Evolutionary conservation across 2,888 invertebrate species (phyloP), one percentile per base, ranked within the genome.

Genomic region (Eumerus sabulonum): DNA sequence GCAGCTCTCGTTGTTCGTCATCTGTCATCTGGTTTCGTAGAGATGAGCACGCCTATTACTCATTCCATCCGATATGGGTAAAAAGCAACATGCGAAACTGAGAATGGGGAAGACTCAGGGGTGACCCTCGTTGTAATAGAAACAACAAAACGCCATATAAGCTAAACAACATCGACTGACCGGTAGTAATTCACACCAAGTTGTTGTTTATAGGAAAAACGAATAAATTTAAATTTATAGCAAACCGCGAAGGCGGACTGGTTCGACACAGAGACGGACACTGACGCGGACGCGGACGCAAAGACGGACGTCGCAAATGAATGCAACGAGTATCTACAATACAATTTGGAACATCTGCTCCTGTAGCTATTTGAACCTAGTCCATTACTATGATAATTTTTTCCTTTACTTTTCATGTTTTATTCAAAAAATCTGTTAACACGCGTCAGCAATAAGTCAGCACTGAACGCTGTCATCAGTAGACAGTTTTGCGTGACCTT

Each of bases 161-260:
- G n/a, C n/a, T n/a, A 13, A 54, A 19, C 48, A 27, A 13, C 50
- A 16, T 19, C 27, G 19, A 45, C 51, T 42, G 45, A 19, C 45
- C 71, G 64, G 59, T 35, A 76, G 70, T 76, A 66, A 70, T 76
- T 76, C 62, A 71, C 64, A 63, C 70, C 53, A 70, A 70, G 66
- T 53, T 27, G 3, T 27, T 27, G 2, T 27, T 27, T 27, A 27
- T 27, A 27, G 27, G 42, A 27, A 45, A 35, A 42, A 59, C 13
- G 54, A 64, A 76, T 71, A 56, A 71, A 76, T 71, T 71, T 71
- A 48, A 71, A 71, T 70, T 64, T 54, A 54, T 48, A 67, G 14
- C 12, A 35, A 16, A 35, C 7, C 2, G 27, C 51, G 60, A 68
- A 68, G 68, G 60, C 68, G 68, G 59, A 60, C 59, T 51, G 50